Conservation (phyloP, 2,113 vertebrate genomes). For the Embiotoca jacksoni region DNA sequence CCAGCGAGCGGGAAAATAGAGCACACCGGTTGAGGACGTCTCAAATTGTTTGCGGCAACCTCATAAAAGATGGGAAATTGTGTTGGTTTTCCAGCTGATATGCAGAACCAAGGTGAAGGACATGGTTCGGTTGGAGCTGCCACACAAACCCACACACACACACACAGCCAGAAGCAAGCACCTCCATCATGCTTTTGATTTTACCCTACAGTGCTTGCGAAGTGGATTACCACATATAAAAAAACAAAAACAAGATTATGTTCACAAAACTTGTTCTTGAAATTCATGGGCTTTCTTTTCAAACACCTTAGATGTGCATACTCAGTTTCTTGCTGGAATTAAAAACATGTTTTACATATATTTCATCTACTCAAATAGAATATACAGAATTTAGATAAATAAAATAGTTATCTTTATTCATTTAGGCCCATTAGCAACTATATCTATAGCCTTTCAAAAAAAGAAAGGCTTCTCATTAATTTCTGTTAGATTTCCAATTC, state of each 20-base stretch:
- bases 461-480: constrained; percentile 21
- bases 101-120: constrained; percentile 76
- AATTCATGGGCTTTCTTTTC: constrained; percentile 16
- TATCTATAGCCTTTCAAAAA: neutral
- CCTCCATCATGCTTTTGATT: constrained; percentile 62
- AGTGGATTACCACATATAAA: constrained; percentile 64
- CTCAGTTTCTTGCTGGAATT: neutral
- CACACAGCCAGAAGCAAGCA: constrained; percentile 22
- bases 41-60: constrained; percentile 76
- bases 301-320: neutral
- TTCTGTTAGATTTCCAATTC: neutral
- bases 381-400: no score
- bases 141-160: constrained; percentile 4
- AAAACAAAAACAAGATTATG: constrained; percentile 46
- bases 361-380: no score
- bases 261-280: constrained; percentile 36
- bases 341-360: no score
- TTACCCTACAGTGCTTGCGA: constrained; percentile 25
- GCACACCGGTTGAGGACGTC: constrained; percentile 63
- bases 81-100: constrained; percentile 68
- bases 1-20: constrained; percentile 55
- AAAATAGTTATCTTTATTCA: no score
- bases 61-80: constrained; percentile 75
- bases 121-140: constrained; percentile 23
- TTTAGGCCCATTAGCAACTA: no score